Conservation (phyloP, 2,797 vertebrate genomes). For the Buceros bicornis region DNA sequence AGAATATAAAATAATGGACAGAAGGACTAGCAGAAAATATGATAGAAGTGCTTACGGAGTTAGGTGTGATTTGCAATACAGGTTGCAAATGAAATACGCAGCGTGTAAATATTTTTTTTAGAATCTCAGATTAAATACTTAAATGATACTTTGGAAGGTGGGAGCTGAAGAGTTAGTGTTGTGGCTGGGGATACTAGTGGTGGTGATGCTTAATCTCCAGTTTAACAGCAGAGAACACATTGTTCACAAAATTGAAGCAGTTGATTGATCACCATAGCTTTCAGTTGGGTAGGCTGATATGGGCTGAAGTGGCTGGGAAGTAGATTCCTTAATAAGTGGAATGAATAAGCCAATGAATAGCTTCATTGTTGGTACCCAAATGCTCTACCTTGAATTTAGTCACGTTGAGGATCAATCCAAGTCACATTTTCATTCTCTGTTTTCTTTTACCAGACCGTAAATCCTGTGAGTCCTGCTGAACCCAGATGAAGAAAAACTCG, state of each 20-base stretch:
- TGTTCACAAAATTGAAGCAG: background rate
- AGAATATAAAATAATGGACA: background rate
- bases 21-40: background rate
- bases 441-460: background rate
- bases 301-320: background rate
- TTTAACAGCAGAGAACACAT: background rate
- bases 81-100: background rate
- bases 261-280: fast-evolving
- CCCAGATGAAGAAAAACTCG: background rate
- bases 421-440: background rate
- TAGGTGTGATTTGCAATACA: background rate
- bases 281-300: background rate
- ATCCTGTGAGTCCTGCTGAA: background rate
- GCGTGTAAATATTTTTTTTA: background rate
- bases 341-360: background rate
- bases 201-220: background rate
- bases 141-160: background rate
- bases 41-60: background rate
- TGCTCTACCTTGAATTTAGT: background rate
- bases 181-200: background rate
- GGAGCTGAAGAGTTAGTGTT: background rate
- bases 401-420: background rate
- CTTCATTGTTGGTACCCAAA: background rate
- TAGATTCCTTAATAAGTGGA: background rate
- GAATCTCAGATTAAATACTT: background rate